Conservation (phyloP, 2,113 vertebrate species). For the mouse (Mus musculus) region GRCm39 chr10:30883001-30883500, state of each 20-base stretch:
- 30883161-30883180: not conserved
- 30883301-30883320: not conserved
- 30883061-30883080: not conserved
- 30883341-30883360: not conserved
- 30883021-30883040: constrained; percentile 17
- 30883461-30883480: not conserved
- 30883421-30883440: not conserved
- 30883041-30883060: not conserved
- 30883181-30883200: not conserved
- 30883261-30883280: not conserved
- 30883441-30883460: not conserved
- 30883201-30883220: not conserved
- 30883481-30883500: not conserved
- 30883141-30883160: not conserved
- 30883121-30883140: not conserved
- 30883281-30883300: not conserved
- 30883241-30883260: not conserved
- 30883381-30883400: not conserved
- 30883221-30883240: not conserved
- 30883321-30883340: not conserved
- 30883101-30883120: not conserved
- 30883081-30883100: not conserved
- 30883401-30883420: not conserved
- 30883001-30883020: constrained; percentile 16
- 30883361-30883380: not conserved